Base-by-base conservation (phyloP, 2,888 invertebrate genomes). In the Morpho achilles region DNA sequence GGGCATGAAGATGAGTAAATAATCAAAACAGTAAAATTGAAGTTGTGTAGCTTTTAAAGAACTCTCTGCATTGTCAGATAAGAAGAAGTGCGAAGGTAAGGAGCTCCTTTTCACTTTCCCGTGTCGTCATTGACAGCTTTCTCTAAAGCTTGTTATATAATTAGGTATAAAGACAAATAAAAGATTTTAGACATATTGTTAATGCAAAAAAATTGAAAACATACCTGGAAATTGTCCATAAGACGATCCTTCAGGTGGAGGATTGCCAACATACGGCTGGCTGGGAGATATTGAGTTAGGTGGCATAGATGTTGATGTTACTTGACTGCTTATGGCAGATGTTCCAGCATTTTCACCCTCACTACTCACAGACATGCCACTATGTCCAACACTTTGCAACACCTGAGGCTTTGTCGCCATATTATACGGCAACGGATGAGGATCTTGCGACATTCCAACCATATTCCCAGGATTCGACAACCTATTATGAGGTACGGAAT, bases 161-260 rank as follows among this genome's bases (percentile, higher is more conserved):
- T 32, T 32, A 5, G 32, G 1, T 16, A 16, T 1, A 16, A 16
- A 16, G 2, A 32, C 32, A 32, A 32, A 32, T n/a, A 32, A 32
- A 1, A 32, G 5, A 32, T 32, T 32, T 32, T 3, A 32, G 5
- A 32, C 5, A 32, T 32, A 16, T 32, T 32, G 3, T 32, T 4
- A 45, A 6, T 45, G 45, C n/a, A 45, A 45, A n/a, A 9, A 2
- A 7, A 43, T 9, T 9, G 7, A 43, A 7, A 43, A 53, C 40
- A 39, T 7, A 89, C 89, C 89, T 79, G 89, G 87, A 70, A 84
- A 90, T 66, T 88, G 88, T 45, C 80, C 78, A 57, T 84, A 88
- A 7, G 78, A 32, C 5, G 32, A 72, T 22, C 72, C 78, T 16
- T 88, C 89, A 2, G 84, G 75, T n/a, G 82, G 75, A 59, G 82